Evolutionary conservation across 2,113 vertebrate genomes (phyloP).

Genomic region (Axis porcinus): DNA sequence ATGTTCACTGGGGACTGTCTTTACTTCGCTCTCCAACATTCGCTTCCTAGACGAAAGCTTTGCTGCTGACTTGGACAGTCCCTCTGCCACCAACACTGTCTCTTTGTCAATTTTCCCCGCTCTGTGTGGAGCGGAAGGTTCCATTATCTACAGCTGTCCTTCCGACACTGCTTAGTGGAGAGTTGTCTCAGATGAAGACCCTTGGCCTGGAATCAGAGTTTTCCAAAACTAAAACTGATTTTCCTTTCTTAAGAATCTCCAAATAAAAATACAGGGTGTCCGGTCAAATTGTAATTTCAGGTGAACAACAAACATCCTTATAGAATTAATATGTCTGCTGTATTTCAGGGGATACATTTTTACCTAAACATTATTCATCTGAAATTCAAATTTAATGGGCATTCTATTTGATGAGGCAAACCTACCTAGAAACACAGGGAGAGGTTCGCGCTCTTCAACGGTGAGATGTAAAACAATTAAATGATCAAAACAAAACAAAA

Average conservation of each 20-base stretch:
- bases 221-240: not conserved
- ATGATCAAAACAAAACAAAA: not conserved
- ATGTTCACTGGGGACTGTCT: not conserved
- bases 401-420: not conserved
- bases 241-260: not conserved
- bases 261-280: not conserved
- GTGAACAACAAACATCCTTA: not conserved
- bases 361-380: not conserved
- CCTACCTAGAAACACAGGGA: not conserved
- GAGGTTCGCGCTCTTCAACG: not conserved
- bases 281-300: not conserved
- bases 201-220: not conserved
- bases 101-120: not conserved
- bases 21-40: not conserved
- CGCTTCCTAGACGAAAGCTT: not conserved
- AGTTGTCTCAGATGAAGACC: not conserved
- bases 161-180: not conserved
- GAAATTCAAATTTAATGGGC: not conserved
- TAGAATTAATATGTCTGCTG: not conserved
- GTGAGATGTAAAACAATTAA: not conserved
- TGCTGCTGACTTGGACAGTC: not conserved
- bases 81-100: not conserved
- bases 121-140: not conserved
- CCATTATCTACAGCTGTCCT: not conserved
- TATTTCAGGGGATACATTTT: not conserved